These are phyloP conservation scores for Gallirallus australis DNA, from an alignment of 2,797 vertebrate genomes.

Conservation along the genomic window DNA sequence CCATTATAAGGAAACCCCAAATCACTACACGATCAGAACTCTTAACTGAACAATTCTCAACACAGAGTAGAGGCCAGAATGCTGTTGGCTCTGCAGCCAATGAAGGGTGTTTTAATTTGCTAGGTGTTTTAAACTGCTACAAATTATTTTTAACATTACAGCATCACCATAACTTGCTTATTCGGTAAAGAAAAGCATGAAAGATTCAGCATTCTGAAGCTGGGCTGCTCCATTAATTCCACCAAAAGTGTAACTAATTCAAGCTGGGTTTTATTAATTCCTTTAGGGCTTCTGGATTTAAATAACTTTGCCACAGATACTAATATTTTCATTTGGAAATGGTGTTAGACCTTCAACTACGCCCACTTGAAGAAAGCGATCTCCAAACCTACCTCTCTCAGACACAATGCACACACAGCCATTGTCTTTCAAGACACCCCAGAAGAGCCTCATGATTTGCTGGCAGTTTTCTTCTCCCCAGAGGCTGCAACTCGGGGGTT, in stretches of 20 bases:
- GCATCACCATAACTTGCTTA: background rate
- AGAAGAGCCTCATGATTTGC: background rate
- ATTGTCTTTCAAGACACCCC: background rate
- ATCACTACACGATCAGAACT: background rate
- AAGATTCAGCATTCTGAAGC: background rate
- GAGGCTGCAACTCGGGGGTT: background rate
- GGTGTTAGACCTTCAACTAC: background rate
- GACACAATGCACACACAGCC: background rate
- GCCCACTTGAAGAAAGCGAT: background rate
- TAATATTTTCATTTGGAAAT: background rate
- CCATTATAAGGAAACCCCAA: background rate
- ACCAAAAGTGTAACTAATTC: background rate
- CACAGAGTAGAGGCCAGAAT: background rate
- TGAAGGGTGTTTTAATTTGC: accelerated
- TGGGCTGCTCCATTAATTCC: background rate
- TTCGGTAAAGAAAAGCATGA: background rate
- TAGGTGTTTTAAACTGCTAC: background rate
- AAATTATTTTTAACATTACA: background rate
- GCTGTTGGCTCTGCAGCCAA: background rate
- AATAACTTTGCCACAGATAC: background rate
- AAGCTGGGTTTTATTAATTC: background rate
- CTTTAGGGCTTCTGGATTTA: background rate
- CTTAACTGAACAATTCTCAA: background rate
- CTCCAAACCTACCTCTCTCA: background rate
- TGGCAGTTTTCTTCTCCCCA: background rate